These are phyloP conservation scores for Orthonevra nobilis DNA, from an alignment of 2,888 invertebrate genomes.

Conservation along the genomic window DNA sequence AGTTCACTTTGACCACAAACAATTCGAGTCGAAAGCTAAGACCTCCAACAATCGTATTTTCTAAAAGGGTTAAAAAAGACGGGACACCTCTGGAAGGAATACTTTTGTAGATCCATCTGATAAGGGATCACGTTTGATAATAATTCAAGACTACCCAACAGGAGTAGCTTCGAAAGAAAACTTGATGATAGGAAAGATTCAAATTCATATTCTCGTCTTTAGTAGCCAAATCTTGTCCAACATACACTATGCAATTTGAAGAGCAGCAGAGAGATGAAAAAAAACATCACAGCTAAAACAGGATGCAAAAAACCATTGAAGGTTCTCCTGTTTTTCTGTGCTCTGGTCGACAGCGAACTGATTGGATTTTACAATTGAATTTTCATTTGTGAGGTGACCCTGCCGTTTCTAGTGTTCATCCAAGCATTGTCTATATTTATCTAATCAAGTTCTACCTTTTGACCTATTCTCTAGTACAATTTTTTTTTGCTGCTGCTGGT, in stretches of 20 bases:
- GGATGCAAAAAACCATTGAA: constrained; percentile 45
- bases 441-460: constrained; percentile 50
- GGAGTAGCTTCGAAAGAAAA: too few relatives aligned
- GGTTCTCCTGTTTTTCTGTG: not conserved
- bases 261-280: not conserved
- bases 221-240: not conserved
- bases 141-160: too few relatives aligned
- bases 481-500: not conserved
- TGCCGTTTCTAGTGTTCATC: not conserved
- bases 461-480: constrained; percentile 34
- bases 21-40: too few relatives aligned
- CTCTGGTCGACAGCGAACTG: constrained; percentile 40
- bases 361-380: constrained; percentile 62
- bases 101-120: too few relatives aligned
- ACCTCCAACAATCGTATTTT: too few relatives aligned
- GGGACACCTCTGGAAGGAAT: too few relatives aligned
- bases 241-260: constrained; percentile 6
- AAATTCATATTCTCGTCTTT: too few relatives aligned
- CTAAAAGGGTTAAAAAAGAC: too few relatives aligned
- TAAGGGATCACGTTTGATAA: too few relatives aligned
- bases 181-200: too few relatives aligned
- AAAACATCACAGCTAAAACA: constrained; percentile 18
- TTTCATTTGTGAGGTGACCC: constrained; percentile 17
- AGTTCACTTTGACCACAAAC: too few relatives aligned
- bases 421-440: constrained; percentile 17